Base-by-base conservation (phyloP, 2,888 invertebrate genomes). In the Tachina grossa region DNA sequence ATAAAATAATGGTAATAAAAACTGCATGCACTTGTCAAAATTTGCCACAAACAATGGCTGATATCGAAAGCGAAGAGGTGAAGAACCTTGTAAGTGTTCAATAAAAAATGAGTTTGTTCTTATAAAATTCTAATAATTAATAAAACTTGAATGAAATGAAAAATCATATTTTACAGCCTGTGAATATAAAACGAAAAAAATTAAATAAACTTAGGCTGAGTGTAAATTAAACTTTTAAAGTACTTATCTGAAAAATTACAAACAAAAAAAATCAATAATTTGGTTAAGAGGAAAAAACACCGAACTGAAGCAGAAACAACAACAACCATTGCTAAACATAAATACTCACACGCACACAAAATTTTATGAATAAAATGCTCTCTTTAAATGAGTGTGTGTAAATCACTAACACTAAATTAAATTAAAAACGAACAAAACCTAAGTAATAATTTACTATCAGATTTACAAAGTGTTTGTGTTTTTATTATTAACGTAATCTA, bases 1-100 rank as follows among this genome's bases (percentile, higher is more conserved):
- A 51, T 59, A 41, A 49, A 77, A 66, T 66, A 71, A 45, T 83
- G 65, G 71, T 66, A 76, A 53, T 47, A 49, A 63, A 31, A 80
- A 51, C 72, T 66, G 72, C 57, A 49, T 65, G 43, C 66, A 66
- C 13, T 84, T 79, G 75, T 84, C 69, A 79, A 79, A 79, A 43
- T 71, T 77, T 71, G 57, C 39, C 19, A 63, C 55, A 85, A 84
- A 93, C 93, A 90, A 95, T 95, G 94, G 94, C 94, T 88, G 96
- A 96, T 92, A 95, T 94, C 93, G 96, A 96, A 93, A 96, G 95
- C 92, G 96, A 96, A 93, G 96, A 96, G 93, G 95, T 96, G 65
- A 88, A 88, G 86, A 88, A 88, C 84, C 87, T 88, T 82, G 88
- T 88, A 88, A 88, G 88, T 88, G 80, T 59, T 57, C 14, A 45